Base-by-base conservation (phyloP, 2,797 vertebrate genomes). In the Tapera naevia region DNA sequence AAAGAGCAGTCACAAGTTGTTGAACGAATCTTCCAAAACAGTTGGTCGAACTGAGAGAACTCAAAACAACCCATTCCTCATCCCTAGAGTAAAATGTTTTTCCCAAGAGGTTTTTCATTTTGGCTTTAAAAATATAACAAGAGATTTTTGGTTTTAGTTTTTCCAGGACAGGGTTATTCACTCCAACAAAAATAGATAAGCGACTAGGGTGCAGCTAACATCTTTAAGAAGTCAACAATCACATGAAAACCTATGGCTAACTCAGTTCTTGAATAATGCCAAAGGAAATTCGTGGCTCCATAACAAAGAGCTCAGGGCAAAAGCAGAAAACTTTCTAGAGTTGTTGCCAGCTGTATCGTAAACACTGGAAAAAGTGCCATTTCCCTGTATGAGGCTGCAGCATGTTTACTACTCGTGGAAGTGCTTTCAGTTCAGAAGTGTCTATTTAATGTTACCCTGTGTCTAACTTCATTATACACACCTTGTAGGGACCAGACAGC, bases 31-130 rank as follows among this genome's bases (percentile, higher is more conserved):
- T 92, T 86, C 80, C 78, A 53, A 86, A 92, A 64, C 45, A 60
- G 28, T n/a, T 91, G 48, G 57, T 62, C 24, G 7, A 62, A 88
- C 37, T 50, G 23, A 94, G 33, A 60, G 48, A 88, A 75, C 27
- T 50, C 35, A 72, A 89, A 94, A 62, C 70, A 95, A 73, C 28
- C 15, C 39, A 41, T 93, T 93, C 50, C 22, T 93, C 75, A 73
- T 74, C n/a, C 61, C 17, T 46, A 48, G n/a, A 79, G 61, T 69
- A 17, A 83, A 95, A n/a, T 39, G 39, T 13, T 89, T 91, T 78
- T 94, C 82, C 87, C 25, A 3, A 39, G 66, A 87, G 50, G 3
- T 24, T 54, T 95, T 93, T 94, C 37, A 80, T 56, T 92, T 84
- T 80, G 61, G 17, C 35, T 85, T 92, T 76, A 54, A 82, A 89